Evolutionary conservation across 2,888 invertebrate species (phyloP), one percentile per base, ranked within the genome.

Genomic region (Stegophylla sp.): DNA sequence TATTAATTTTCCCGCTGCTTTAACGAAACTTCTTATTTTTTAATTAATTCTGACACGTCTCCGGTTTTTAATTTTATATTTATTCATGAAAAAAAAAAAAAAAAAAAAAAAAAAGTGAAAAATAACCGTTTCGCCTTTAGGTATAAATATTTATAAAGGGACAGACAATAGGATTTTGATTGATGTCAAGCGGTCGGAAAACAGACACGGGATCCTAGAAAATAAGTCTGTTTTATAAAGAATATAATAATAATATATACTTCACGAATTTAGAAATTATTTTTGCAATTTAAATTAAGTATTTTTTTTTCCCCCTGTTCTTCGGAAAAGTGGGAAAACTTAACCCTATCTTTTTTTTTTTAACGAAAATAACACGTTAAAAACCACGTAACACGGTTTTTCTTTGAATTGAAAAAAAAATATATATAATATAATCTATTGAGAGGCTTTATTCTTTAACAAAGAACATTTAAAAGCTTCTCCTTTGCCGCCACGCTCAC

Each of bases 21-120:
- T 53, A 64, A 23, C 17, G 64, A 76, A 66, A 76, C 75, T 64
- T 66, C 75, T 76, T 75, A 64, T 51, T 75, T 59, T n/a, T 79
- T 79, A 79, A 79, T 79, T 79, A 79, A 79, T 79, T 79, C 61
- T 61, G 69, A 69, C 69, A 79, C 69, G 69, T 71, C 75, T 66
- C 41, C 3, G 41, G 12, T 77, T 77, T 79, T 71, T 71, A 71
- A 71, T 79, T 71, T 61, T 71, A 71, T 61, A 79, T 79, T 79
- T 79, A 79, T 79, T 79, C 79, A 79, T 41, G 59, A 71, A 71
- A 79, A n/a, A n/a, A n/a, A n/a, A n/a, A n/a, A n/a, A n/a, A n/a
- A n/a, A n/a, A n/a, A n/a, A n/a, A n/a, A n/a, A n/a, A n/a, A n/a
- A n/a, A n/a, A 79, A 69, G 69, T 69, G 77, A 77, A 77, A 59